phyloP scores from a whole-genome alignment of 2,113 vertebrate genomes.

The Spermophilus dauricus region DNA sequence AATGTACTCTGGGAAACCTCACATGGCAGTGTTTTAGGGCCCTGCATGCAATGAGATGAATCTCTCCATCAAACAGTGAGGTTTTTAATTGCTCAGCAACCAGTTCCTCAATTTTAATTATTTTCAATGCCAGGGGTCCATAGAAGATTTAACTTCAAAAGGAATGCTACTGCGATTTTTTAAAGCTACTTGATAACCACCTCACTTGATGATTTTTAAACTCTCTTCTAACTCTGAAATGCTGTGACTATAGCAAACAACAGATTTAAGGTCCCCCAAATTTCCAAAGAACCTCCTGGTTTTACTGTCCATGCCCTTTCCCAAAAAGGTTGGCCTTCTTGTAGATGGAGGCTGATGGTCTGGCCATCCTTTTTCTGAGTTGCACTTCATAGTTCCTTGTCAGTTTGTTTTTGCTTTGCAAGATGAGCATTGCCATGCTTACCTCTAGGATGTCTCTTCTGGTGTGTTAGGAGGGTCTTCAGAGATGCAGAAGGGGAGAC shows the following conservation, averaged over 20 bases:
- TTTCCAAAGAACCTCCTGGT: background rate
- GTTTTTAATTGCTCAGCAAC: background rate
- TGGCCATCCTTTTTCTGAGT: background rate
- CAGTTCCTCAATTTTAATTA: background rate
- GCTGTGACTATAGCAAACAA: background rate
- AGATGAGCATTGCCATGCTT: background rate
- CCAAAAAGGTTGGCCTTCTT: background rate
- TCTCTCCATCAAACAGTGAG: background rate
- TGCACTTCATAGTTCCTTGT: background rate
- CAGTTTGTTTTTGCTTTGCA: background rate
- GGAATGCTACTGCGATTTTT: background rate
- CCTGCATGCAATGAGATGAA: background rate
- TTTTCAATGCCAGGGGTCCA: background rate
- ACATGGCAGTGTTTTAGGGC: background rate
- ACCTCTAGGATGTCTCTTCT: background rate
- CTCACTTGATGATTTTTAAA: background rate
- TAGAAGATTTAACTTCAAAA: conserved; percentile 54
- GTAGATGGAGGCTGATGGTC: fast-evolving
- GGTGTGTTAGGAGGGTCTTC: background rate
- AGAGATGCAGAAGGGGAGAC: background rate
- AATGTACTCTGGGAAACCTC: background rate
- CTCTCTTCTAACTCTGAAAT: background rate
- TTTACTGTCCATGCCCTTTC: background rate
- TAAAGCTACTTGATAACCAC: background rate
- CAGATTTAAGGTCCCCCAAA: background rate